A percentile compares a stretch with the other conserved stretches of the same genome.
These are phyloP conservation scores for Ceratina japonica DNA, from an alignment of 1,140 invertebrate species.

Conservation along the genomic window DNA sequence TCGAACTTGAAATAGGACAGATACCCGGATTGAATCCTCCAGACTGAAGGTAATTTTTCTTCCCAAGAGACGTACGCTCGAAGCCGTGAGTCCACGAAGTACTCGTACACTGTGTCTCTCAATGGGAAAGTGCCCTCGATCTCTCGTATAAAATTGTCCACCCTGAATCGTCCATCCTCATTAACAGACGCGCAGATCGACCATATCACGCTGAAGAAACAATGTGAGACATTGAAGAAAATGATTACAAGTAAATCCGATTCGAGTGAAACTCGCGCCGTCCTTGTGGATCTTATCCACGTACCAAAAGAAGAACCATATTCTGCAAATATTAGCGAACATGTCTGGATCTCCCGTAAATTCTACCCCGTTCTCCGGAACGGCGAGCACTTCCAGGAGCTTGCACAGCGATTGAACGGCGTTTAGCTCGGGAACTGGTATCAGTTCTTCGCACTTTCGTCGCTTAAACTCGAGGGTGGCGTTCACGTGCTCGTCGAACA, in stretches of 20 bases:
- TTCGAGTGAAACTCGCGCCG: no score
- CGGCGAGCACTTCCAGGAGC: conserved; percentile 84
- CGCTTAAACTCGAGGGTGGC: conserved; percentile 86
- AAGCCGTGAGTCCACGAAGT: conserved; percentile 87
- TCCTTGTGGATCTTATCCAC: no score
- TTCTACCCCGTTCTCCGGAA: conserved; percentile 84
- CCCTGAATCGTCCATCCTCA: conserved; percentile 87
- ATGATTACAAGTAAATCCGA: no score
- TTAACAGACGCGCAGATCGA: conserved; percentile 89
- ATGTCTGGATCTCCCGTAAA: conserved; percentile 78
- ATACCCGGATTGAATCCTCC: conserved; percentile 85
- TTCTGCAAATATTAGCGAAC: conserved; percentile 84
- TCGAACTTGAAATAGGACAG: not conserved
- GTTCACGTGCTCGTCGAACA: conserved; percentile 84
- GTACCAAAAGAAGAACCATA: conserved; percentile 89
- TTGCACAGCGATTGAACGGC: conserved; percentile 87
- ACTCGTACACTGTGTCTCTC: conserved; percentile 92
- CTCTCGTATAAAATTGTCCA: conserved; percentile 90
- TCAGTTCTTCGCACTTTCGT: conserved; percentile 83
- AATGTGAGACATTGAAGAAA: no score
- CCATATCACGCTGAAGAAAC: conserved; percentile 85
- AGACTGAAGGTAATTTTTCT: conserved; percentile 84
- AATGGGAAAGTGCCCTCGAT: conserved; percentile 90
- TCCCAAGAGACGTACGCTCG: conserved; percentile 88
- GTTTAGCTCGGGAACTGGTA: conserved; percentile 87